These are phyloP conservation scores for Drosophila eugracilis DNA, from an alignment of 1,140 invertebrate genomes.

Conservation along the genomic window DNA sequence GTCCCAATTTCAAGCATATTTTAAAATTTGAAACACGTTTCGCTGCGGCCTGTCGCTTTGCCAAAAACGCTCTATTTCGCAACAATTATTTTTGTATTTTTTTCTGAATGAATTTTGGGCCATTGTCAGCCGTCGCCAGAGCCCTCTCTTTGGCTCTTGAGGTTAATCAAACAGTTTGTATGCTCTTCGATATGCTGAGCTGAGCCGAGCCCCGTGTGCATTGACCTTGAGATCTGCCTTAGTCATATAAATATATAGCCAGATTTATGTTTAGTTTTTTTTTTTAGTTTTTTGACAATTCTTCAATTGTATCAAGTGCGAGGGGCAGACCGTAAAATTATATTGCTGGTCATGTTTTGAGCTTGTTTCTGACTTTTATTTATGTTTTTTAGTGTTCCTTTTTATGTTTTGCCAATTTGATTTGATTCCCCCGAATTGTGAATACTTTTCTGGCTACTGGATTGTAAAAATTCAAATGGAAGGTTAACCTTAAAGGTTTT, in stretches of 20 bases:
- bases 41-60: constrained; percentile 44
- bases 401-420: constrained; percentile 66
- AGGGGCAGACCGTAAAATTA: constrained; percentile 56
- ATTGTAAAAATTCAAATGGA: constrained; percentile 42
- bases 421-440: constrained; percentile 33
- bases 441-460: constrained; percentile 35
- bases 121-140: constrained; percentile 57
- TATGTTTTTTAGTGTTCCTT: constrained; percentile 33
- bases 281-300: constrained; percentile 75
- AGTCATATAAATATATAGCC: constrained; percentile 40
- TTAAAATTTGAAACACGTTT: constrained; percentile 66
- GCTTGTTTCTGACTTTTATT: constrained; percentile 43
- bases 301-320: constrained; percentile 70
- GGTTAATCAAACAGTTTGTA: constrained; percentile 79
- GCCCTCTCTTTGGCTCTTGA: constrained; percentile 63
- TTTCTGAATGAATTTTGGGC: constrained; percentile 67
- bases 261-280: constrained; percentile 40
- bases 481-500: constrained; percentile 35
- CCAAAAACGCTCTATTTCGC: constrained; percentile 75
- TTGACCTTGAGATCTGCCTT: constrained; percentile 65
- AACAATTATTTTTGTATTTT: constrained; percentile 64
- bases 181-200: constrained; percentile 55
- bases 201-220: constrained; percentile 42
- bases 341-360: constrained; percentile 67
- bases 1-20: constrained; percentile 15